Evolutionary conservation across 2,888 invertebrate genomes (phyloP).

Genomic region (Athrips mouffetella): DNA sequence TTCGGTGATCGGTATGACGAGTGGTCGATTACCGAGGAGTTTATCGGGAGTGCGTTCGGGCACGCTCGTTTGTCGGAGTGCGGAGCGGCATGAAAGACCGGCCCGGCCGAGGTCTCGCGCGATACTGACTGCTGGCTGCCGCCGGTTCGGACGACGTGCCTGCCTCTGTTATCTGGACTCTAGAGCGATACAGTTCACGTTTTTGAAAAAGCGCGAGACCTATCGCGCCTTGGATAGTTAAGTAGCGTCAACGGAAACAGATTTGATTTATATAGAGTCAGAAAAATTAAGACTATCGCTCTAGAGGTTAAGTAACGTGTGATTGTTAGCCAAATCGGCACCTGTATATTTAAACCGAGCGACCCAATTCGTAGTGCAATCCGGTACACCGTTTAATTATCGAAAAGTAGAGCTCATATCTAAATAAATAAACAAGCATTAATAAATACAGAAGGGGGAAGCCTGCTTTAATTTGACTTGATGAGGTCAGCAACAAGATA

Average conservation of each 20-base stretch:
- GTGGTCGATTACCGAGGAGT: conserved; percentile 49
- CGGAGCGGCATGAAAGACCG: conserved; percentile 51
- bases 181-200: conserved; percentile 44
- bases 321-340: conserved; percentile 1
- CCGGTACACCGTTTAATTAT: neutral
- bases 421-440: no score
- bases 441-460: no score
- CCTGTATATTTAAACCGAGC: neutral
- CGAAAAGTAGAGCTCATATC: neutral
- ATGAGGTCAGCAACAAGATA: no score
- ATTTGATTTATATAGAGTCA: conserved; percentile 18
- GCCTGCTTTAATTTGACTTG: no score
- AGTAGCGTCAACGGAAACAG: conserved; percentile 39
- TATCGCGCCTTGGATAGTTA: conserved; percentile 35
- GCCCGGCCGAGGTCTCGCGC: conserved; percentile 55
- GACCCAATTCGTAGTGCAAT: neutral
- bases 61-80: conserved; percentile 37
- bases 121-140: conserved; percentile 47
- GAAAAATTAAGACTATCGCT: neutral
- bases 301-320: conserved; percentile 2
- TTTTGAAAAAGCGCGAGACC: conserved; percentile 49
- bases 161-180: conserved; percentile 45
- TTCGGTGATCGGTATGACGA: conserved; percentile 46
- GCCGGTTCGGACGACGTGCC: conserved; percentile 21
- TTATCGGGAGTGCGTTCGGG: conserved; percentile 57